Base-by-base conservation (phyloP, 2,797 vertebrate genomes). In the Pseudomugil tenellus region DNA sequence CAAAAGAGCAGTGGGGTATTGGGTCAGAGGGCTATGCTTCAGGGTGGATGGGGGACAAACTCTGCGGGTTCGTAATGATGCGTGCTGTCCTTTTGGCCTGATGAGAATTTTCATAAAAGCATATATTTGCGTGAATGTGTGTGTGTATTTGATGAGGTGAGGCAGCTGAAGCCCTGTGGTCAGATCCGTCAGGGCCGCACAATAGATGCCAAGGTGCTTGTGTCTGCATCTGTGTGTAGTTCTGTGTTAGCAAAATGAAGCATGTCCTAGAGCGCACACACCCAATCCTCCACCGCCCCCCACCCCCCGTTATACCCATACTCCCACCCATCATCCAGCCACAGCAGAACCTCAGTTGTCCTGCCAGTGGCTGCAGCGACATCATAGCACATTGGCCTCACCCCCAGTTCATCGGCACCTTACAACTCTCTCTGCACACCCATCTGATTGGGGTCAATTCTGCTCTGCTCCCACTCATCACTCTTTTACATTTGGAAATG, bases 391-490 rank as follows among this genome's bases (percentile, higher is more conserved):
- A 58, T 72, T 75, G 76, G 90, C 76, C 83, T 84, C 65, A 58
- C 72, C 81, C 77, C 67, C 77, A 83, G 91, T 92, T 91, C 83
- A 91, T 92, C 84, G 82, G 74, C 74, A 41, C 69, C 75, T 64
- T 56, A 17, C 69, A 63, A 72, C 59, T 65, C 67, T 52, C 46
- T 70, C 58, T 63, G 62, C 63, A 16, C 69, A 63, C 67, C 70
- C 81, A 78, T 82, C 86, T 91, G 92, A 92, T 92, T 92, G 89
- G 75, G 92, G 92, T 93, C 87, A 88, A 63, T 73, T 70, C 89
- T 76, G 74, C 67, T 60, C 0, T 32, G 67, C 64, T 79, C 74
- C 60, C 69, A 54, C 86, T 87, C 83, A 90, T 90, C 86, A 82
- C 74, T 86, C 76, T 83, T 81, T 81, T 77, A 71, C 77, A 79